Base-by-base conservation (phyloP, 2,888 invertebrate genomes). In the Drosophila robusta region DNA sequence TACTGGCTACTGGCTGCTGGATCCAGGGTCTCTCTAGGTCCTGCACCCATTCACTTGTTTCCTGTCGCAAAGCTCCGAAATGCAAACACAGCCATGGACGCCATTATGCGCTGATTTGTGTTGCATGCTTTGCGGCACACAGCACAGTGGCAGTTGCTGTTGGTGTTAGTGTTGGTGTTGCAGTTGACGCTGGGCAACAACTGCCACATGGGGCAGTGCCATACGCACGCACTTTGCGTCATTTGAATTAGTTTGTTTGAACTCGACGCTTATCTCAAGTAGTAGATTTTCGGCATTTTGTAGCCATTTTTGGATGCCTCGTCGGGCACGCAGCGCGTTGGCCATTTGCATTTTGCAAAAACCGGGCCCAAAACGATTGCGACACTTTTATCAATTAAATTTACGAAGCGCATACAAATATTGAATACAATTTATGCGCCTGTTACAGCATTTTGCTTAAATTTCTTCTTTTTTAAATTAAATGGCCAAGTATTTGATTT, bases 211-310 rank as follows among this genome's bases (percentile, higher is more conserved):
- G 64, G 46, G 54, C 56, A 46, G 42, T 41, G 65, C 39, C 54
- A 49, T 63, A 65, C 62, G 65, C 73, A 72, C 60, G 64, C 80
- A 74, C 82, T 82, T 83, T 11, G 34, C 12, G 34, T 34, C 34
- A 34, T 34, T 34, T 81, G 86, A 86, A 88, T 89, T 88, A 86
- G 87, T 86, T 78, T 87, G 87, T 89, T 89, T 89, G 87, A 85
- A 88, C 88, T 86, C 83, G 50, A 70, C 62, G 60, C 78, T 87
- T 89, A 89, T 89, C 89, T 89, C 84, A 88, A 89, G 89, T 86
- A 83, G 86, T 89, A 87, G 89, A 88, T 89, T 89, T 81, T 72
- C 64, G 69, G 71, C 71, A 81, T 87, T 85, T 86, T 85, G 79
- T 75, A 78, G 77, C 68, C 78, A 80, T 80, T 82, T 80, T 70